Evolutionary conservation across 2,113 vertebrate species (phyloP).

Genomic region (Apistogramma diplotaenia): DNA sequence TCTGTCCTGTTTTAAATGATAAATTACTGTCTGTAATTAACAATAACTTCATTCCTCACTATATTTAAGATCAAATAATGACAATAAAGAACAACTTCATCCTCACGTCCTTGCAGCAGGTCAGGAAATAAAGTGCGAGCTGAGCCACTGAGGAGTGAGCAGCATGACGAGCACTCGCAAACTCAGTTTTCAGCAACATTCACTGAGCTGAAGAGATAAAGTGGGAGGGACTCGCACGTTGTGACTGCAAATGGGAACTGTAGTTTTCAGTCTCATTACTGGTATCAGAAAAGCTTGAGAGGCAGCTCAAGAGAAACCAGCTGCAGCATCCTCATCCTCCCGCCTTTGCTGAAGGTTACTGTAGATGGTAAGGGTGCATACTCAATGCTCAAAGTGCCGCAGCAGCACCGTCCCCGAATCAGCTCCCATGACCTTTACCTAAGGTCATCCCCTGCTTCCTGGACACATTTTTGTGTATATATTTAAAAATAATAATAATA

Average conservation of each 20-base stretch:
- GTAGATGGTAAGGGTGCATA: background rate
- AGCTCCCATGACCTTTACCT: background rate
- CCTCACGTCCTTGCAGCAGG: constrained; percentile 44
- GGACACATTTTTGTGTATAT: background rate
- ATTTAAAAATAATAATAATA: background rate
- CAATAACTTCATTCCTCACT: background rate
- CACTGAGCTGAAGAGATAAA: constrained; percentile 4
- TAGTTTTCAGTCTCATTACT: constrained; percentile 42
- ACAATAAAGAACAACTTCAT: background rate
- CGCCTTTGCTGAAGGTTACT: background rate
- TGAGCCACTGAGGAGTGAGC: background rate
- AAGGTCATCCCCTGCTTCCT: background rate
- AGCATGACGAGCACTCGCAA: constrained; percentile 19
- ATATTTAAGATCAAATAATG: background rate
- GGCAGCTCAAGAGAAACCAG: background rate
- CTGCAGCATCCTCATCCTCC: background rate
- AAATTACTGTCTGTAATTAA: background rate
- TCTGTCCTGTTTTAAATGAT: background rate
- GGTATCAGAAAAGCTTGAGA: background rate
- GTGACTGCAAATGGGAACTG: constrained; percentile 58
- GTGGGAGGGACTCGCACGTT: constrained; percentile 21
- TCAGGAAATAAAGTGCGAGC: background rate
- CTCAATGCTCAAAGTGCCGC: background rate
- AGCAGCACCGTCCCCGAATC: background rate
- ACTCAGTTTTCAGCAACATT: constrained; percentile 12